phyloP scores from a whole-genome alignment of 2,797 vertebrate species.

The Eupleurogrammus muticus region DNA sequence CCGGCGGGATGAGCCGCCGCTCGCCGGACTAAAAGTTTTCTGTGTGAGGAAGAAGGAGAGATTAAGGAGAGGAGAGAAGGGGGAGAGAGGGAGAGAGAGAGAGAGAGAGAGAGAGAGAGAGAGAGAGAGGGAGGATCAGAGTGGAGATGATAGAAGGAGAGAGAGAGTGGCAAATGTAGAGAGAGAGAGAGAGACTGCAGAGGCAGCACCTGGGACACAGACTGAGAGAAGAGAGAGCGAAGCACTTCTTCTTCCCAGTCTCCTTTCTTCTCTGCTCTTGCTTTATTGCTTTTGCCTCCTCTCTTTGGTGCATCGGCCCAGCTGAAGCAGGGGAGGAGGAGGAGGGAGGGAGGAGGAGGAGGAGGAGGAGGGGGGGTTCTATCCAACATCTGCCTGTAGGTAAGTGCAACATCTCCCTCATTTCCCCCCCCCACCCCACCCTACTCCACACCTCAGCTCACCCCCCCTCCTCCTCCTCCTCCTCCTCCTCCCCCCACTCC shows the following conservation, averaged over 20 bases:
- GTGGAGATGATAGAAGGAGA: constrained; percentile 32
- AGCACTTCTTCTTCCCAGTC: constrained; percentile 67
- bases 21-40: constrained; percentile 82
- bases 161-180: constrained; percentile 42
- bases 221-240: constrained; percentile 65
- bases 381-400: constrained; percentile 77
- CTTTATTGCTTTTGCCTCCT: constrained; percentile 62
- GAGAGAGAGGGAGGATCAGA: constrained; percentile 37
- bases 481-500: neutral
- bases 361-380: constrained; percentile 22
- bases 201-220: constrained; percentile 81
- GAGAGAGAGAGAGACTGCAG: constrained; percentile 78
- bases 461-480: constrained; percentile 29
- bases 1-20: constrained; percentile 62
- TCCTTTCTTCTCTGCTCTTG: constrained; percentile 47
- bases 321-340: constrained; percentile 52
- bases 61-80: constrained; percentile 21
- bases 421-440: constrained; percentile 32
- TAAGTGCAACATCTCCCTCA: constrained; percentile 76
- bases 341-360: neutral
- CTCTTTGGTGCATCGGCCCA: constrained; percentile 78
- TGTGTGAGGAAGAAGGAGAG: constrained; percentile 51
- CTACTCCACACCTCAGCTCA: neutral
- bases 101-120: constrained; percentile 24
- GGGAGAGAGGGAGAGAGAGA: constrained; percentile 25